Base-by-base conservation (phyloP, 2,888 invertebrate species). In the Eudemis profundana region DNA sequence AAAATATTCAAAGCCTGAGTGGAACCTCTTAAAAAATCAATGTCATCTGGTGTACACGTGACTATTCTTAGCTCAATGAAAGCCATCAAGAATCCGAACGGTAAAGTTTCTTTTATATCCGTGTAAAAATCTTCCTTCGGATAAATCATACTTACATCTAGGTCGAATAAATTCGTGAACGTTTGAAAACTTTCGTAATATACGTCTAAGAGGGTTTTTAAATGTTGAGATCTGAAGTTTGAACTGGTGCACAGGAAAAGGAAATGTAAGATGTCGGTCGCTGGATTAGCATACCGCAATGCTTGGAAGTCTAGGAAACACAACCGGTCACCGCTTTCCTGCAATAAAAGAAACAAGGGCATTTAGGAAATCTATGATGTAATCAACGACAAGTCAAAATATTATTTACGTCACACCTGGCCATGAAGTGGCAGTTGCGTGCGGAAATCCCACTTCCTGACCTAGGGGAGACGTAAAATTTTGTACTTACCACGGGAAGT, bases 231-330 rank as follows among this genome's bases (percentile, higher is more conserved):
- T 83, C 90, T 82, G 68, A 88, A 90, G 66, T 74, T 68, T 1
- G 87, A 82, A 27, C 86, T 84, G 0, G 90, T 90, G 60, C 86
- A 82, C 1, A 89, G 71, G 60, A 82, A 89, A 36, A 88, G 51
- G 36, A 90, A 90, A 64, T 86, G 82, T 12, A 87, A 70, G 0
- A 90, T 76, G 54, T 90, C 90, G 0, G 83, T 87, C 0, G 80
- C 75, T n/a, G 90, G 90, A 67, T 77, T 85, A 0, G 87, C 79
- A 61, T 84, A 88, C 1, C 90, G 78, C 79, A 87, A 83, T 3
- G 85, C 82, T 84, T 92, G 90, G 57, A 84, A 90, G 67, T 90
- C 90, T 51, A 90, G 73, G 61, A 90, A 86, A 54, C 89, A 87
- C 23, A 89, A 69, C 69, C 82, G 77, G 27, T 73, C 67, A n/a